Base-by-base conservation (phyloP, 2,888 invertebrate genomes). In the Drosophila fulvimacula region DNA sequence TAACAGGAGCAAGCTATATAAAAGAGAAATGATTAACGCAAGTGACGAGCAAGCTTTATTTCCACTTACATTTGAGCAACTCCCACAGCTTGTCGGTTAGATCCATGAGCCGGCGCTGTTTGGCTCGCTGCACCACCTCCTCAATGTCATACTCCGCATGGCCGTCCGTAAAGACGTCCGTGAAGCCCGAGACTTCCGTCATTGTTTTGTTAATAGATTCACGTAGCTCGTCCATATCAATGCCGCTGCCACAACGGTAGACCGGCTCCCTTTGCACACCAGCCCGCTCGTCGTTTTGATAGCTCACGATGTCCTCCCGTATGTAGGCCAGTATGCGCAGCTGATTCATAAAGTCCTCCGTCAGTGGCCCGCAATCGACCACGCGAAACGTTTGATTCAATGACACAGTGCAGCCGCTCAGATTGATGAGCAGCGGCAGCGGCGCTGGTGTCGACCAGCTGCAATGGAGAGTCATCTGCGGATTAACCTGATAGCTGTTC, bases 61-160 rank as follows among this genome's bases (percentile, higher is more conserved):
- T 24, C 9, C 1, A 58, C 73, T 70, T 82, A 92, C 92, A 81
- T 79, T 90, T 92, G 2, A 93, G 79, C 24, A 92, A 74, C 19
- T 91, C 90, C 92, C 92, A 93, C 10, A 93, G 75, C 58, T 91
- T 92, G 68, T 93, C 92, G 0, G 92, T 93, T 5, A 93, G 65
- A 69, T 93, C 92, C 0, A 84, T 79, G 5, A 89, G 76, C 2
- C 67, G 72, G 6, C 92, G 84, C 1, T 77, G 60, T 51, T 90
- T 90, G 9, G 90, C 89, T 48, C 84, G 81, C 41, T 90, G 82
- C 17, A 92, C 79, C 15, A 92, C 91, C 19, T 89, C 88, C 81
- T 92, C 92, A 30, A 92, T 90, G 52, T 92, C 92, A 17, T 69
- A 81, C 17, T 86, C 87, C 3, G 74, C 74, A 2, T 76, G 82